Evolutionary conservation across 2,888 invertebrate genomes (phyloP).

Genomic region (Mesorhabditis belari): DNA sequence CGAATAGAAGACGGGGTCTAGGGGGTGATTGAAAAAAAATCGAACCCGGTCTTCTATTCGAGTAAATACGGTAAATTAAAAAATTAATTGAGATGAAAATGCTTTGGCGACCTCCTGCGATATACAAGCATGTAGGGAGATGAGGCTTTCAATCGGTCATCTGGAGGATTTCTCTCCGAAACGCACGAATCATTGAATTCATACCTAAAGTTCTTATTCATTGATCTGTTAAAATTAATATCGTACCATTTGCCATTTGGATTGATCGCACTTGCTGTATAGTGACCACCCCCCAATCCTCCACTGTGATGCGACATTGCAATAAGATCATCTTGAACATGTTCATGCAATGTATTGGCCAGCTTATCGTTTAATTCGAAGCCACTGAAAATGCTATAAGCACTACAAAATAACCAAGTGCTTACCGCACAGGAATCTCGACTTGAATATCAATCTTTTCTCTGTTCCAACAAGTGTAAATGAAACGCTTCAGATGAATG

Average conservation of each 20-base stretch:
- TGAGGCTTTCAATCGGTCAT: constrained; percentile 20
- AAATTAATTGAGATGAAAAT: too few relatives aligned
- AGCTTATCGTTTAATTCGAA: constrained; percentile 35
- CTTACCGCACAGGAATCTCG: constrained; percentile 58
- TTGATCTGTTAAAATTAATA: neutral
- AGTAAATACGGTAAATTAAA: too few relatives aligned
- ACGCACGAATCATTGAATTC: constrained; percentile 44
- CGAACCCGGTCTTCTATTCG: too few relatives aligned
- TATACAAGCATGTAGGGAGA: constrained; percentile 44
- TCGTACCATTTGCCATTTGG: constrained; percentile 26
- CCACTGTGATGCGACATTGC: constrained; percentile 42
- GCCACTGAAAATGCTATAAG: constrained; percentile 17
- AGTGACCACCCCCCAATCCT: constrained; percentile 43
- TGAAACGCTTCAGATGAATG: constrained; percentile 63
- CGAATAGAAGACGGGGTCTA: too few relatives aligned
- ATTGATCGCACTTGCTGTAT: constrained; percentile 38
- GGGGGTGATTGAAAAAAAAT: too few relatives aligned
- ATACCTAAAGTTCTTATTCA: constrained; percentile 20
- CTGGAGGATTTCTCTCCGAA: constrained; percentile 5
- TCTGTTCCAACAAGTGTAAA: constrained; percentile 60
- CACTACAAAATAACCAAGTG: neutral
- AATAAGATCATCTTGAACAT: constrained; percentile 38
- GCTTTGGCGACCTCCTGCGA: constrained; percentile 17
- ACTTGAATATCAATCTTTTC: constrained; percentile 62
- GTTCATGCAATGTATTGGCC: constrained; percentile 32